These are phyloP conservation scores for Trididemnum miniatum DNA, from an alignment of 23 tunicate genomes.

Conservation along the genomic window DNA sequence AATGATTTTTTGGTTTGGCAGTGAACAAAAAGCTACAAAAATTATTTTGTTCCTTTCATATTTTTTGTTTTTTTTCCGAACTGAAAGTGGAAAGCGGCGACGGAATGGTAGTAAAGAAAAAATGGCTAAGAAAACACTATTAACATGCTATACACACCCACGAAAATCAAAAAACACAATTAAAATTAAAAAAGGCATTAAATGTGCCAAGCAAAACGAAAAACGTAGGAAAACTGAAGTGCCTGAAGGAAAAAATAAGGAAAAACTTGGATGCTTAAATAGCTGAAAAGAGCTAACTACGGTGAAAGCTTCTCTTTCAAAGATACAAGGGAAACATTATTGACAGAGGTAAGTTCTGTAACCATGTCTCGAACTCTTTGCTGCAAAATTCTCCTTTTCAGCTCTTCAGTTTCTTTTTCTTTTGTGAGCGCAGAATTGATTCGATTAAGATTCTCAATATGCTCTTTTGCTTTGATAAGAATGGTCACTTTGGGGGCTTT, in stretches of 20 bases:
- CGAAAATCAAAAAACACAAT: neutral
- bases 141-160: neutral
- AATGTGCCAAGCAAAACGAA: neutral
- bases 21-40: neutral
- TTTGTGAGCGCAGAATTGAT: neutral
- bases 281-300: no score
- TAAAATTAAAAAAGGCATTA: neutral
- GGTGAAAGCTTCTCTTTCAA: no score
- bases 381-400: neutral
- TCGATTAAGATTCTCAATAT: conserved; percentile 43
- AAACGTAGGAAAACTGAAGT: neutral
- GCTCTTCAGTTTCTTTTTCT: conserved; percentile 32
- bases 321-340: no score
- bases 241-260: neutral
- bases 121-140: conserved; percentile 8
- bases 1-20: neutral
- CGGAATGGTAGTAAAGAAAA: no score
- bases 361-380: neutral
- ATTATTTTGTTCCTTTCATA: no score
- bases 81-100: no score
- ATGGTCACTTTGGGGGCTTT: conserved; percentile 77
- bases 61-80: neutral
- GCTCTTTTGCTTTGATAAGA: conserved; percentile 73
- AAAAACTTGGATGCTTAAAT: no score
- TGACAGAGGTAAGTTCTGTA: neutral